A percentile compares a stretch with the other conserved stretches of the same genome.
Evolutionary conservation across 2,797 vertebrate species (phyloP).

Genomic region (Crocidura indochinensis): DNA sequence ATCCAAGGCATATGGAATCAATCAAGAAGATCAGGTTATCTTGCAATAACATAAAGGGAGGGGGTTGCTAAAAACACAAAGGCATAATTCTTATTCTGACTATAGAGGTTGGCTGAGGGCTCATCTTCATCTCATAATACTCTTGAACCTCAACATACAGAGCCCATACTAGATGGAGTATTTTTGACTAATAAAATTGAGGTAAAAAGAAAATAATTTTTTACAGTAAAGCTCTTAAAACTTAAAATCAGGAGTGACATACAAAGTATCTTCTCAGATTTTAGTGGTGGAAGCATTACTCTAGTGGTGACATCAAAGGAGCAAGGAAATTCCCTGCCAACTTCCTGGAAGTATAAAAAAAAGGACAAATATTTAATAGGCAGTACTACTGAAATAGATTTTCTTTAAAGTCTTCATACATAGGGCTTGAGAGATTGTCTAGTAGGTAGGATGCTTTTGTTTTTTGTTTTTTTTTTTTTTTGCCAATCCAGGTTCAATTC

Average conservation of each 20-base stretch:
- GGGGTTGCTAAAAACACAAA: not conserved
- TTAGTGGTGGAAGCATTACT: not conserved
- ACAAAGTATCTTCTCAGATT: constrained; percentile 45
- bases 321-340: not conserved
- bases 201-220: not conserved
- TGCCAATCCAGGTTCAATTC: no score
- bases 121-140: not conserved
- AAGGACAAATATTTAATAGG: not conserved
- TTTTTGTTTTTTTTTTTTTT: no score
- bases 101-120: not conserved
- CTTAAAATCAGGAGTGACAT: not conserved
- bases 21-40: constrained; percentile 43
- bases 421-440: no score
- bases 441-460: no score
- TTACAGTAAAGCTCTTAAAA: not conserved
- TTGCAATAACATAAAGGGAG: constrained; percentile 65
- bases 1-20: not conserved
- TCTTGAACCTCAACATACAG: not conserved
- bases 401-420: not conserved
- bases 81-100: constrained; percentile 25
- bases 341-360: not conserved
- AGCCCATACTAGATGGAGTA: not conserved
- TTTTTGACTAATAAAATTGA: not conserved
- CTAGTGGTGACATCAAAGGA: constrained; percentile 7
- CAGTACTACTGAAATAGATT: constrained; percentile 6